Evolutionary conservation across 2,797 vertebrate species (phyloP), one percentile per base, ranked within the genome.

Genomic region (Premnoplex brunnescens): DNA sequence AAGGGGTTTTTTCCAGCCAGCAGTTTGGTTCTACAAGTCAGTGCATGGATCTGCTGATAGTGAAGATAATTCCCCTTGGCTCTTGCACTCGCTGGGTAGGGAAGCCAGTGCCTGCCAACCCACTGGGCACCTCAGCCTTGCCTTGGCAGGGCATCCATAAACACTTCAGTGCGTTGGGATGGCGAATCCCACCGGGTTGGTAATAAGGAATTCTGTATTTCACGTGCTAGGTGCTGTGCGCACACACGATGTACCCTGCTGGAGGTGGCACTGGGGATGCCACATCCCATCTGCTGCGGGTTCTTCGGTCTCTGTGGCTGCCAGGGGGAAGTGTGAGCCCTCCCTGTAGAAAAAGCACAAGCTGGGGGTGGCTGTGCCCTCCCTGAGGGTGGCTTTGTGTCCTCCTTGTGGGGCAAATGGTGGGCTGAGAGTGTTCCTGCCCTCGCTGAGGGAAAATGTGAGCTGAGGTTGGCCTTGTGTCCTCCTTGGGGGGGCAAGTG

Each of bases 321-420:
- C 15, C 58, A 14, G 30, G 34, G 37, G 26, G 30, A 34, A 23
- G 4, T 0, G 0, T 39, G 37, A 12, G 36, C 3, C 16, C 11
- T 62, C 23, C 18, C 18, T 75, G 19, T 24, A 15, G 32, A 32
- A 7, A 23, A 67, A 54, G 11, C 17, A 6, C 21, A 23, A 28
- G 10, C 37, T 73, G 23, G 12, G 0, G 4, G 15, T 6, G 44
- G 6, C 5, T 9, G 10, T n/a, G 52, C 5, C 48, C 8, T 60
- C 37, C 12, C n/a, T n/a, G 20, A 4, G 8, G 18, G n/a, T 0
- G 46, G 32, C 7, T 22, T 9, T 23, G 44, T 49, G 48, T 5
- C 22, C 49, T 46, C 8, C 7, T 8, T 54, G 44, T 32, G 37
- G 18, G 14, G 8, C 37, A 68, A 52, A 27, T 26, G 14, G 48